Evolutionary conservation across 2,797 vertebrate species (phyloP), one percentile per base, ranked within the genome.

Genomic region (Lepus townsendii): DNA sequence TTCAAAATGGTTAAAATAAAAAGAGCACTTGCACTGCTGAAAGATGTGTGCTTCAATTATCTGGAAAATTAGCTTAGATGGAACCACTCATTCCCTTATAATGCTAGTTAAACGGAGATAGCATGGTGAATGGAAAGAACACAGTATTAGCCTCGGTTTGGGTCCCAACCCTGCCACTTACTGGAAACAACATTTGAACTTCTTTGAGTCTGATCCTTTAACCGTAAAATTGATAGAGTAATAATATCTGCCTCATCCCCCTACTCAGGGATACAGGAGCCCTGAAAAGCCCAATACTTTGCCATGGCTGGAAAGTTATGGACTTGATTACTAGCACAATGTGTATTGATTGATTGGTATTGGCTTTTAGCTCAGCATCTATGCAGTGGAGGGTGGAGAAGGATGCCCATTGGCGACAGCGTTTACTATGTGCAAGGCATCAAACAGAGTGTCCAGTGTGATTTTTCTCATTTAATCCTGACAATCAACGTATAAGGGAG

Each of bases 1-100:
- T 90, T 97, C 24, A 93, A 96, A 93, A 80, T 42, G 14, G 87
- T 78, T 96, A 86, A 95, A 97, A 95, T 96, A 92, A 93, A 96
- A 96, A 96, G 93, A 95, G 92, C 78, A 79, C 75, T 91, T 85
- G n/a, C 13, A n/a, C 16, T 66, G 60, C 91, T 88, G 63, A 95
- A 93, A 96, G 85, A 76, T 32, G 10, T 90, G 82, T 90, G 88
- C 78, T 92, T 96, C 90, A 93, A 42, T 84, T 96, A 96, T 93
- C 69, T 96, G 88, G 88, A 97, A 96, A 96, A 96, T 90, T 94
- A 92, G 68, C 72, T 96, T 89, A 69, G 13, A 57, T 72, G 75
- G 83, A 92, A 54, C 62, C 68, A 83, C 57, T 82, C n/a, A 27
- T 72, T 94, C 57, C 30, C 63, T 90, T 83, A 76, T 63, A 73